Conservation (phyloP, 92 coral and sea anemone species). For the Epizoanthus scotinus region DNA sequence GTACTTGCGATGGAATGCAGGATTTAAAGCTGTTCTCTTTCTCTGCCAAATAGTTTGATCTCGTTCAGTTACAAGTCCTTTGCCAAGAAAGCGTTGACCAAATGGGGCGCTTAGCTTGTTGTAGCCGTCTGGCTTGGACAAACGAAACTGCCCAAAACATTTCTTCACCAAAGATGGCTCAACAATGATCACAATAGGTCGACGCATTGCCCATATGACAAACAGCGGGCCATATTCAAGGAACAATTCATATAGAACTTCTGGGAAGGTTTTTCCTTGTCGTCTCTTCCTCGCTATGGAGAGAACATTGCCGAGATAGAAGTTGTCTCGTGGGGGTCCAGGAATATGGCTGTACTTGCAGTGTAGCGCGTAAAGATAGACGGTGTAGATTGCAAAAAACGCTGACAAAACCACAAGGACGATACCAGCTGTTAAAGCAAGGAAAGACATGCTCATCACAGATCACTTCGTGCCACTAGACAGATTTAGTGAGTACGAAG, state of each 20-base stretch:
- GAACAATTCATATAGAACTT: slow-evolving; percentile 36
- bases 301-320: slow-evolving; percentile 62
- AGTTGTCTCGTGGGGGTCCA: slow-evolving; percentile 71
- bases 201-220: slow-evolving; percentile 50
- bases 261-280: slow-evolving; percentile 12
- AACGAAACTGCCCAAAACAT: slow-evolving; percentile 42
- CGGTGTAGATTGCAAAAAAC: neutral
- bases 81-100: slow-evolving; percentile 56
- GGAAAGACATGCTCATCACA: too few species aligned
- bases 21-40: slow-evolving; percentile 67
- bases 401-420: neutral
- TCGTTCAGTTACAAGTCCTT: slow-evolving; percentile 60
- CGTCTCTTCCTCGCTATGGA: slow-evolving; percentile 32
- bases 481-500: too few species aligned
- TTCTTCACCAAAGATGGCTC: slow-evolving; percentile 56
- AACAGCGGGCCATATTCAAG: slow-evolving; percentile 62
- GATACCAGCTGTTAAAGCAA: neutral
- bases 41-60: slow-evolving; percentile 65
- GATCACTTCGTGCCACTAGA: too few species aligned
- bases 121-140: slow-evolving; percentile 55
- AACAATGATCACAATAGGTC: slow-evolving; percentile 41
- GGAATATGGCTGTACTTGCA: slow-evolving; percentile 63
- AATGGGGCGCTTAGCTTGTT: slow-evolving; percentile 37
- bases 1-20: slow-evolving; percentile 79
- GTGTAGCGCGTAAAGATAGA: slow-evolving; percentile 47